Conservation (phyloP, 2,113 vertebrate genomes). For the Pterophyllum scalare region DNA sequence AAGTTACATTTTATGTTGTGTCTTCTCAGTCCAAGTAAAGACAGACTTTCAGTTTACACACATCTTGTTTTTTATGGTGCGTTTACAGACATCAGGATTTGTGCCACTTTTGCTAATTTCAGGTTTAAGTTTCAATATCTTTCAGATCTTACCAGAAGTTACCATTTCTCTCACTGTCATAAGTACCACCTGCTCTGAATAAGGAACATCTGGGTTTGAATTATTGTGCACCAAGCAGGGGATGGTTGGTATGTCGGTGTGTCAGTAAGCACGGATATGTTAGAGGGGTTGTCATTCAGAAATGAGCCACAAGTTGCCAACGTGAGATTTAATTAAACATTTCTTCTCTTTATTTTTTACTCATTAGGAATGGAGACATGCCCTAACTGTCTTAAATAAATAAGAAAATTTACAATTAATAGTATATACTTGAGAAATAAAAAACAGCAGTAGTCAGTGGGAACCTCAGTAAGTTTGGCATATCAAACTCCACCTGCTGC, state of each 20-base stretch:
- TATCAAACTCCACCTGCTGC: too few relatives aligned
- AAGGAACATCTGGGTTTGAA: background rate
- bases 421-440: background rate
- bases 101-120: too few relatives aligned
- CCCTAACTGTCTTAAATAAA: background rate
- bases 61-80: too few relatives aligned
- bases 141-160: too few relatives aligned
- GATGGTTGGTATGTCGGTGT: background rate
- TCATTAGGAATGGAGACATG: background rate
- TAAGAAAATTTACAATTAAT: background rate
- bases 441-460: background rate
- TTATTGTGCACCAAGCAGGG: background rate
- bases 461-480: background rate
- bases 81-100: too few relatives aligned
- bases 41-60: too few relatives aligned
- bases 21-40: background rate
- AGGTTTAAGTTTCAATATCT: too few relatives aligned
- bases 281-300: background rate
- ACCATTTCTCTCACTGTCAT: background rate
- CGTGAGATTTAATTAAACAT: background rate
- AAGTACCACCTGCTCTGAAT: background rate
- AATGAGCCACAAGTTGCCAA: background rate
- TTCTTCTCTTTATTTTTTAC: background rate
- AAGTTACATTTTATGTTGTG: background rate
- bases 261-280: background rate